phyloP scores from a whole-genome alignment of 2,888 invertebrate species.

The Scaeva pyrastri region DNA sequence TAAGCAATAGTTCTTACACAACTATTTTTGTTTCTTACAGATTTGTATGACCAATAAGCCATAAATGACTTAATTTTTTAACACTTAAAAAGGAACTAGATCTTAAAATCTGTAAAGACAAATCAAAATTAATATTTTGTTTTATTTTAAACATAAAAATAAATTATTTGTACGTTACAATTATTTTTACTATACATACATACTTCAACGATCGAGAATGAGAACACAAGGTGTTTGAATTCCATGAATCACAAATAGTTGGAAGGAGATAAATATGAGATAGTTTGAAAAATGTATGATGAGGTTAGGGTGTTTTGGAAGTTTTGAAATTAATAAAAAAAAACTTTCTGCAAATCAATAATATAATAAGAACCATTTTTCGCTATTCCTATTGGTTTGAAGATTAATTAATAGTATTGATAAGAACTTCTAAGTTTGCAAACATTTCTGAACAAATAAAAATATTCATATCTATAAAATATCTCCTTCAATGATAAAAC shows the following conservation, averaged over 20 bases:
- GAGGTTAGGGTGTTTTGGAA: neutral
- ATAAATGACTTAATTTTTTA: constrained; percentile 52
- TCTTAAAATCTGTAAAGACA: constrained; percentile 30
- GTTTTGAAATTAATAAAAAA: neutral
- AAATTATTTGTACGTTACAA: constrained; percentile 64
- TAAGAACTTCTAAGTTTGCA: neutral
- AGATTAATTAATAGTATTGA: neutral
- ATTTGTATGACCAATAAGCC: constrained; percentile 57
- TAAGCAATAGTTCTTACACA: constrained; percentile 41
- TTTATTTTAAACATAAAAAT: constrained; percentile 40
- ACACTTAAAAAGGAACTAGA: constrained; percentile 65
- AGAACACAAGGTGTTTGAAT: constrained; percentile 4
- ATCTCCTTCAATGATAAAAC: constrained; percentile 10
- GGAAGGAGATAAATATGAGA: constrained; percentile 7
- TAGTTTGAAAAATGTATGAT: neutral
- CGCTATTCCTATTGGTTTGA: neutral
- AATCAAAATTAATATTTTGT: constrained; percentile 11
- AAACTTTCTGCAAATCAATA: neutral
- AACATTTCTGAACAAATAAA: neutral
- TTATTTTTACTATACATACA: constrained; percentile 23
- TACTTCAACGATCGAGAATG: constrained; percentile 28
- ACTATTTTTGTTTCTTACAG: constrained; percentile 37
- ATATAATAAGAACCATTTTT: neutral
- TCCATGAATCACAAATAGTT: constrained; percentile 27
- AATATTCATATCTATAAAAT: neutral